Percentiles rank a stretch among this genome's conserved stretches.
These are phyloP conservation scores for Gorsachius goisagi DNA, from an alignment of 2,113 vertebrate species.

Conservation along the genomic window DNA sequence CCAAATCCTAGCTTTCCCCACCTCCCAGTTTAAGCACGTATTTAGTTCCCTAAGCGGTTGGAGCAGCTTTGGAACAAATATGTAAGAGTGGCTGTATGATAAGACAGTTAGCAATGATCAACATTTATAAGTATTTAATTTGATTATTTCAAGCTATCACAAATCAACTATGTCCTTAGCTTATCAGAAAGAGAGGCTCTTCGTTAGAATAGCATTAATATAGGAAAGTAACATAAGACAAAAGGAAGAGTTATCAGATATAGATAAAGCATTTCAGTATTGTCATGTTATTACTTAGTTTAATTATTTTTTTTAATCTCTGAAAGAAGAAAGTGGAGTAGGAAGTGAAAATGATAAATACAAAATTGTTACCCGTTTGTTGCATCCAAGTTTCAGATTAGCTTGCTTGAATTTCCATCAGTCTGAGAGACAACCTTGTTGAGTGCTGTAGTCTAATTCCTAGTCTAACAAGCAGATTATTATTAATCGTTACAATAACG, in stretches of 20 bases:
- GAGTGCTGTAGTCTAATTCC: neutral
- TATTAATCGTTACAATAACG: neutral
- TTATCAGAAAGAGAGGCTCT: neutral
- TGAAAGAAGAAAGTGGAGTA: neutral
- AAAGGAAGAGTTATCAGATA: neutral
- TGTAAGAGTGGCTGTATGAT: neutral
- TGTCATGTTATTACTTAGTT: neutral
- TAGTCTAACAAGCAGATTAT: neutral
- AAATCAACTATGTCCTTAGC: neutral
- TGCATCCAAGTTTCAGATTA: neutral
- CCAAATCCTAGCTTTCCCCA: neutral
- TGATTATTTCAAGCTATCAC: neutral
- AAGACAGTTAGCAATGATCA: neutral
- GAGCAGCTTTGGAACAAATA: neutral
- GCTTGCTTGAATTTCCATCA: neutral
- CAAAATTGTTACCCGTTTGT: neutral
- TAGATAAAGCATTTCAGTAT: neutral
- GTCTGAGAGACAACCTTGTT: neutral
- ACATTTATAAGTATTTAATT: neutral
- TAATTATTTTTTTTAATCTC: slow-evolving; percentile 12
- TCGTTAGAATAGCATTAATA: neutral
- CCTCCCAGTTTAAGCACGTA: neutral
- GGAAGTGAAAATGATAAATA: neutral
- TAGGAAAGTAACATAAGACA: neutral
- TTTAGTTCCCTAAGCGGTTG: neutral